These are phyloP conservation scores for Ophioderma brevispina DNA, from an alignment of 35 echinoderm and acorn worm genomes.

Conservation along the genomic window DNA sequence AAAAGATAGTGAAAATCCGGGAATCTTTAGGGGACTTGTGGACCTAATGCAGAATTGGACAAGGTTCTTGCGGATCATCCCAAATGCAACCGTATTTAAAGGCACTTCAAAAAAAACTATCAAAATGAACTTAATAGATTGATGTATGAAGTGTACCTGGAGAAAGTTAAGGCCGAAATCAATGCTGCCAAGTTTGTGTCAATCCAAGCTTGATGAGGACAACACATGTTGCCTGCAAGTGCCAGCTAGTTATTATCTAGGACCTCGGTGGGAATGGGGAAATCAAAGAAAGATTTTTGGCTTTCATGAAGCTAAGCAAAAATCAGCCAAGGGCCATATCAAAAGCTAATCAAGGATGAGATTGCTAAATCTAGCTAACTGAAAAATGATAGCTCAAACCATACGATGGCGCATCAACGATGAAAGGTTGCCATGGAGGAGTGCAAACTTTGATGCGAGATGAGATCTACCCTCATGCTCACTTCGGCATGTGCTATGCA, in stretches of 20 bases:
- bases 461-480: background rate
- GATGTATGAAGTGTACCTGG: background rate
- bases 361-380: background rate
- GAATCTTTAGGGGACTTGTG: too few relatives aligned
- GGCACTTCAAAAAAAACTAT: background rate
- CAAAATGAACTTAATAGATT: background rate
- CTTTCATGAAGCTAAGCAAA: background rate
- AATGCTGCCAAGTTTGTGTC: background rate
- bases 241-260: background rate
- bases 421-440: background rate
- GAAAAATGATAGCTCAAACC: background rate
- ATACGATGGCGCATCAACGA: background rate
- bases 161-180: background rate
- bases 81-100: background rate
- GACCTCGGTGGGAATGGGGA: background rate
- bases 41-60: too few relatives aligned
- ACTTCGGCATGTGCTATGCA: background rate
- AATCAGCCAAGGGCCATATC: background rate
- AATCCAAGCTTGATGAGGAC: background rate
- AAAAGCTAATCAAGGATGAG: background rate
- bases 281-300: conserved; percentile 1
- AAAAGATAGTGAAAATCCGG: too few relatives aligned
- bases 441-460: background rate
- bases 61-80: background rate
- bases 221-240: background rate